Base-by-base conservation (phyloP, 2,888 invertebrate species). In the Pammene aurita region DNA sequence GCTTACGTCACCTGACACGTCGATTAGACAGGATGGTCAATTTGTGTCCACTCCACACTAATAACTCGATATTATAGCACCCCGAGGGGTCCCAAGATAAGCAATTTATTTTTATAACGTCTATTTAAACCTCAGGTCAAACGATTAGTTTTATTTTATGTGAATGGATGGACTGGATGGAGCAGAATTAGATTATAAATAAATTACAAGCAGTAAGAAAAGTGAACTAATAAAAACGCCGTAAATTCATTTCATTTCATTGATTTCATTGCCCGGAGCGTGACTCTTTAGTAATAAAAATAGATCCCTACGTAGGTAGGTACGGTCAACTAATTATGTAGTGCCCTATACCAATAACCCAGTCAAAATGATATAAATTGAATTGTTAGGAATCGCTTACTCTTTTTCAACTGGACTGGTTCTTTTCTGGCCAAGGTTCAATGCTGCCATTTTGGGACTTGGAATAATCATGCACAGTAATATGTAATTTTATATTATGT, bases 91-190 rank as follows among this genome's bases (percentile, higher is more conserved):
- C 69, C 65, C 46, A 64, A 65, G 54, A 55, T 52, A 65, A 57
- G 64, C 69, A 69, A 69, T 69, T 69, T 69, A 69, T 69, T 65
- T 69, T 69, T 69, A 69, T 69, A 69, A 69, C 65, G 69, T 65
- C 69, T 65, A 58, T 69, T 69, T 65, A 69, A 69, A 69, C 64
- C 64, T 55, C 60, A 65, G 69, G 69, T 69, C 69, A 69, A 69
- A 60, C 69, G 64, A 69, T 65, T 69, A 48, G 60, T 69, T 69
- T 69, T 58, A 65, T 69, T 69, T 69, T 65, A 62, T 60, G 35
- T 55, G 64, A 60, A 55, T 69, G 34, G 42, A 56, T 26, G n/a
- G n/a, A n/a, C n/a, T n/a, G n/a, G n/a, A n/a, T 58, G 57, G n/a
- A 64, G 48, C 26, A 16, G 69, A 65, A 69, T 69, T 65, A 65